Conservation (phyloP, 2,113 vertebrate genomes). For the pig (Sus scrofa) region DNA sequence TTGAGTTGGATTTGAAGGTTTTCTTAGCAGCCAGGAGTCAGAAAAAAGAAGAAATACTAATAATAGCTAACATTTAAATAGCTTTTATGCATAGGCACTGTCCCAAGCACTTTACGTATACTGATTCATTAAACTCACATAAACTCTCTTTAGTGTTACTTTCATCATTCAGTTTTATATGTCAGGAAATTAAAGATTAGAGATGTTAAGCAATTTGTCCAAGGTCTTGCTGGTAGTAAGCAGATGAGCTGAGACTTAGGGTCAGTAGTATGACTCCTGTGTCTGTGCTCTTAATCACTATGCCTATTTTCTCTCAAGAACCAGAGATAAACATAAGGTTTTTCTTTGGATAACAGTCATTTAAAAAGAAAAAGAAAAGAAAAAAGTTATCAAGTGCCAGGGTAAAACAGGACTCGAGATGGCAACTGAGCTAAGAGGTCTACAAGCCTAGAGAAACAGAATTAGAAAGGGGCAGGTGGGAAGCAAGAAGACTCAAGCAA, state of each 20-base stretch:
- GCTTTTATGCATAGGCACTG: neutral
- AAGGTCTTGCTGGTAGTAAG: neutral
- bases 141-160: neutral
- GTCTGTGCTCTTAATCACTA: neutral
- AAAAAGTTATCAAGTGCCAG: neutral
- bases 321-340: neutral
- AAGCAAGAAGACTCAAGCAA: neutral
- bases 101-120: neutral
- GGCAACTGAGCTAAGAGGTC: neutral
- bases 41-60: constrained; percentile 41
- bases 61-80: constrained; percentile 21
- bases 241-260: neutral
- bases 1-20: neutral
- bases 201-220: neutral
- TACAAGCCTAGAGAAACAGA: neutral
- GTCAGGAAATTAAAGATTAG: neutral
- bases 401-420: neutral
- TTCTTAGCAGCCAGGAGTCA: neutral
- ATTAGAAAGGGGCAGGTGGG: neutral
- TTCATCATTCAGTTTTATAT: neutral
- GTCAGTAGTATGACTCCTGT: neutral
- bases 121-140: neutral
- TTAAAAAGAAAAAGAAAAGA: neutral
- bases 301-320: neutral
- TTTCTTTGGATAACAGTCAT: neutral